phyloP scores from a whole-genome alignment of 2,888 invertebrate species.

The Drosophila kuntzei region DNA sequence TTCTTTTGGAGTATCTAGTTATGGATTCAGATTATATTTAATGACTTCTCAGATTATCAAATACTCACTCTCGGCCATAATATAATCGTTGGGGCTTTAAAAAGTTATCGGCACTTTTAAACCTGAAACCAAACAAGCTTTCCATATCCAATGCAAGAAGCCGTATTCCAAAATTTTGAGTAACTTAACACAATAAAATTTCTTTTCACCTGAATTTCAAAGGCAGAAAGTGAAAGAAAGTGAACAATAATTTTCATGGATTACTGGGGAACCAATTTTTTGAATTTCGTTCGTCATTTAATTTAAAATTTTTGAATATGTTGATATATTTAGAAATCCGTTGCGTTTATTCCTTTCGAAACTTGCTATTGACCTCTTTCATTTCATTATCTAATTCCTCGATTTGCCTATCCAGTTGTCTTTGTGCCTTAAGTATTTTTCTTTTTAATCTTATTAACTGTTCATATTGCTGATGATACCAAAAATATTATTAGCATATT shows the following conservation, averaged over 20 bases:
- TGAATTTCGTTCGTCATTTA: not conserved
- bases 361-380: not conserved
- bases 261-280: not conserved
- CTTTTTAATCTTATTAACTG: not conserved
- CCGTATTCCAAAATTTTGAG: constrained; percentile 1
- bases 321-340: not conserved
- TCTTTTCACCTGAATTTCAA: constrained; percentile 1
- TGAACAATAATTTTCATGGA: constrained; percentile 3
- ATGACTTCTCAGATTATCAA: not conserved
- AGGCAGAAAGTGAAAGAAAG: not conserved
- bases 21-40: not conserved
- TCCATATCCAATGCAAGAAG: constrained; percentile 14
- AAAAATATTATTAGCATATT: not conserved
- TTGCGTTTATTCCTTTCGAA: not conserved
- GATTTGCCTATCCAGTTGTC: not conserved
- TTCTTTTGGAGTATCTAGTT: constrained; percentile 15
- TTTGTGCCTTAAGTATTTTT: not conserved
- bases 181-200: not conserved
- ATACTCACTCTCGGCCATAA: constrained; percentile 11
- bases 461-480: constrained; percentile 11
- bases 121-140: constrained; percentile 14
- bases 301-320: not conserved
- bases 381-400: not conserved
- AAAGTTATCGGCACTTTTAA: constrained; percentile 9
- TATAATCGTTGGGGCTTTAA: constrained; percentile 9